Percentiles rank a stretch among this genome's conserved stretches.
phyloP scores from a whole-genome alignment of 2,113 vertebrate species.

The Tichodroma muraria region DNA sequence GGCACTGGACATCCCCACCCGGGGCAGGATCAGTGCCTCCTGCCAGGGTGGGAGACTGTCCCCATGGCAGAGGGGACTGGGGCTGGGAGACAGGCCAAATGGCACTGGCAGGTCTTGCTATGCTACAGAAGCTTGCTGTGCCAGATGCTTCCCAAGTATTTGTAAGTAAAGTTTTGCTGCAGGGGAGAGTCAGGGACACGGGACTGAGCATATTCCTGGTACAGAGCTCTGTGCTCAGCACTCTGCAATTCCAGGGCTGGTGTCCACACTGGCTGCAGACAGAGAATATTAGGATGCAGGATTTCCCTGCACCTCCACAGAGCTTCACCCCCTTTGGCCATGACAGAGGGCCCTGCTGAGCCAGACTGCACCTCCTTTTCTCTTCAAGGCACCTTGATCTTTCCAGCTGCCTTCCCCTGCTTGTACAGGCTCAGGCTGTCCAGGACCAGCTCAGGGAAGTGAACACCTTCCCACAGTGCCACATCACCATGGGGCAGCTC shows the following conservation, averaged over 20 bases:
- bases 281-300: too few species aligned
- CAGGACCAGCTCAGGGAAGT: background rate
- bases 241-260: background rate
- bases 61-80: background rate
- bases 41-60: background rate
- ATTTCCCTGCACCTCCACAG: background rate
- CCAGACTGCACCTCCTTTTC: background rate
- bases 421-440: background rate
- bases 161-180: background rate
- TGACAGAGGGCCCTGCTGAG: background rate
- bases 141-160: background rate
- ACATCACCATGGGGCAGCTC: background rate
- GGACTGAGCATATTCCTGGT: background rate
- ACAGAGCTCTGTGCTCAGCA: background rate
- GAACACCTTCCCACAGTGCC: background rate
- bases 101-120: background rate
- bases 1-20: accelerated
- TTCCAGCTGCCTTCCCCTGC: background rate
- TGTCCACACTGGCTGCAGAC: background rate
- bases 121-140: background rate
- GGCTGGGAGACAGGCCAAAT: background rate
- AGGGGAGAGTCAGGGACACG: background rate
- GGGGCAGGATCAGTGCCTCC: background rate
- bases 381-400: background rate
- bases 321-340: accelerated